Conservation (phyloP, 2,113 vertebrate genomes). For the Zootoca vivipara region DNA sequence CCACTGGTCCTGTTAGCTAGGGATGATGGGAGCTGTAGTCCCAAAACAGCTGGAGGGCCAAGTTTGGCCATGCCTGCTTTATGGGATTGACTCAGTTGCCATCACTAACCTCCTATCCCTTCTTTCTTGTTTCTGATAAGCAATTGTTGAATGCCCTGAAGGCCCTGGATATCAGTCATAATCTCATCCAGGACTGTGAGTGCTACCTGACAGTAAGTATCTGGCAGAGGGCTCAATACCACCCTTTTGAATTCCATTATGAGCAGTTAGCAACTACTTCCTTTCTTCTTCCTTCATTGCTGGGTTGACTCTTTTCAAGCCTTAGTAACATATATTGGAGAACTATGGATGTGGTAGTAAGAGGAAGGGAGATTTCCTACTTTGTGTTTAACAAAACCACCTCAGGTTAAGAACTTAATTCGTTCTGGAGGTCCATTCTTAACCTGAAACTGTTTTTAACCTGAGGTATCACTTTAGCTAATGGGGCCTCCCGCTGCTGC, state of each 20-base stretch:
- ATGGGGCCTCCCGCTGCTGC: too few relatives aligned
- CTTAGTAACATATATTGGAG: neutral
- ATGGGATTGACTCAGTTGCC: neutral
- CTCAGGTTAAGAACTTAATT: too few relatives aligned
- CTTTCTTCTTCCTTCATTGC: neutral
- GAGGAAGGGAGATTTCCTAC: neutral
- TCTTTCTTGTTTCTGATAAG: constrained; percentile 63
- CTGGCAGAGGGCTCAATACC: neutral
- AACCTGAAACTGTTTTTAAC: too few relatives aligned
- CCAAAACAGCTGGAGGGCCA: too few relatives aligned
- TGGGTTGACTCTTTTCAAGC: too few relatives aligned
- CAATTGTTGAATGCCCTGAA: constrained; percentile 89
- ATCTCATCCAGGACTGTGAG: constrained; percentile 88
- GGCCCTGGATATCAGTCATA: constrained; percentile 92
- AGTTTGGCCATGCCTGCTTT: neutral
- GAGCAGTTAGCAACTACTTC: neutral
- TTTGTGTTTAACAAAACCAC: neutral
- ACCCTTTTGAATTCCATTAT: neutral
- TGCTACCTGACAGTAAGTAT: constrained; percentile 81
- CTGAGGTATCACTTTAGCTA: too few relatives aligned
- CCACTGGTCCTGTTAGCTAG: too few relatives aligned
- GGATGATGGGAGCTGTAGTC: too few relatives aligned
- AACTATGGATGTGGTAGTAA: neutral
- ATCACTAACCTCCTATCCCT: neutral
- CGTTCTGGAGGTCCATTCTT: too few relatives aligned